phyloP scores from a whole-genome alignment of 1,140 invertebrate species.

The Antheraea mylitta region DNA sequence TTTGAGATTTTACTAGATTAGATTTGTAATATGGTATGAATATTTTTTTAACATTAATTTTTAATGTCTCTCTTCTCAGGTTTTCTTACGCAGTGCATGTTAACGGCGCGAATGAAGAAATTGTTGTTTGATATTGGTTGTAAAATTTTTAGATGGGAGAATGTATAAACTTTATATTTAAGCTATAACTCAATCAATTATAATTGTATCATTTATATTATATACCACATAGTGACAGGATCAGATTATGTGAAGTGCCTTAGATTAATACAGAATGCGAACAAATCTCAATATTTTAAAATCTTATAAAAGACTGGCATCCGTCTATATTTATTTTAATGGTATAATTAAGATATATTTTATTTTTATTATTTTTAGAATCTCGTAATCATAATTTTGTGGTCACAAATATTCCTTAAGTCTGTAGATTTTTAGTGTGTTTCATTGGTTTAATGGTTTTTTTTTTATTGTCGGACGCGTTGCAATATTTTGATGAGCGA shows the following conservation, averaged over 20 bases:
- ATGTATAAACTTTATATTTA: no score
- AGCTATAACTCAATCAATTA: no score
- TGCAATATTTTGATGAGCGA: no score
- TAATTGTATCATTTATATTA: no score
- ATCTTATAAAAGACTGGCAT: slow-evolving; percentile 7
- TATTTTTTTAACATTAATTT: neutral
- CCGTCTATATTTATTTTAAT: slow-evolving; percentile 11
- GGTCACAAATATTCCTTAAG: neutral
- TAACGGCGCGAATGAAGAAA: neutral
- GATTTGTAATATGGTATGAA: no score
- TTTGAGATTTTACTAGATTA: no score
- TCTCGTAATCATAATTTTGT: neutral
- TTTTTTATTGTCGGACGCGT: no score
- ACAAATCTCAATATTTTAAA: neutral
- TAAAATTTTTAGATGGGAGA: neutral
- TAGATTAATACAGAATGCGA: neutral
- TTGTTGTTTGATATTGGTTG: neutral
- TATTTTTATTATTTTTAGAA: neutral
- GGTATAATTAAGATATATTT: neutral
- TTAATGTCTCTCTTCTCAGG: neutral
- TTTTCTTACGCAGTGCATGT: neutral
- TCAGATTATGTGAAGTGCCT: neutral
- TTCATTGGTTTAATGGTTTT: no score
- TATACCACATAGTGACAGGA: neutral
- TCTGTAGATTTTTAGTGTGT: neutral